Base-by-base conservation (phyloP, 2,113 vertebrate species). In the Lampris megalopsis region DNA sequence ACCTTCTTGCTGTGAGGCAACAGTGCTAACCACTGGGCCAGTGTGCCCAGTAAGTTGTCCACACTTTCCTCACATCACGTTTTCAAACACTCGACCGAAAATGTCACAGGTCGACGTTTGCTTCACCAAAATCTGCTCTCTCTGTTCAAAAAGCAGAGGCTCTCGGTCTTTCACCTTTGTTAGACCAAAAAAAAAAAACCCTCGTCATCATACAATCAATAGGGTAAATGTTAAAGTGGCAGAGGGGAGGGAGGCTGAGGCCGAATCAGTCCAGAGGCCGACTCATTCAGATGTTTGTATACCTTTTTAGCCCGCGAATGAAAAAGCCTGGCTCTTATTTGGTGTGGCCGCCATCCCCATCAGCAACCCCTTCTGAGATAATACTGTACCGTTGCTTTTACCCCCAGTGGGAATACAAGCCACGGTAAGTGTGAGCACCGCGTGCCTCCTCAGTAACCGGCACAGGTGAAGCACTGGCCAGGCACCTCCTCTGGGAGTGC, bases 151-250 rank as follows among this genome's bases (percentile, higher is more conserved):
- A 70, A n/a, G 60, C 42, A 38, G 40, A 60, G 42, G 47, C 68
- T 42, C 6, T 60, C 62, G 56, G 60, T 53, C 9, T 66, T 80
- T 81, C 77, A 77, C 73, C 24, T 71, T 70, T 77, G 49, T 42
- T 80, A 68, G 74, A 79, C 68, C 45, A 10, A 54, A 63, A 75
- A n/a, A 71, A 68, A 57, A 71, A 24, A 24, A 24, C 24, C 24
- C 67, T 77, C 83, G 45, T 85, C 75, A 85, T 69, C 86, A 71
- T 70, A 71, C 69, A 89, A 89, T 88, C 84, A 79, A 88, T 88
- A 81, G 83, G 80, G 69, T 81, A 82, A 85, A 86, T 71, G 72
- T 53, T 73, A 67, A 75, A 75, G 76, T 73, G 71, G 73, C 53
- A 81, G 56, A 75, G 70, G 64, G 71, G 73, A 49, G 80, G 56